phyloP scores from a whole-genome alignment of 2,888 invertebrate genomes.

The Hipparchia semele region DNA sequence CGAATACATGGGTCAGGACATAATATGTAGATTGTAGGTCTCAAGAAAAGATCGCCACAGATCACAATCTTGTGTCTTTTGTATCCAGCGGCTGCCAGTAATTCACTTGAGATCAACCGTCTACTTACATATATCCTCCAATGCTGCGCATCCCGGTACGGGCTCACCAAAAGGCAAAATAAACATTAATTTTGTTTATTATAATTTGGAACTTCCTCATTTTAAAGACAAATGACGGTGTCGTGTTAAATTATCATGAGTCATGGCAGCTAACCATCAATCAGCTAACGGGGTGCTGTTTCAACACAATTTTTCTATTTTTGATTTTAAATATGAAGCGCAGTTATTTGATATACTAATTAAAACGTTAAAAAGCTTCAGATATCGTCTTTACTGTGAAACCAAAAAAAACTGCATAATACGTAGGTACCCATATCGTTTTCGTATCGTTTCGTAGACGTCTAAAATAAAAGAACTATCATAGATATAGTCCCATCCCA shows the following conservation, averaged over 20 bases:
- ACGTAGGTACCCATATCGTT: not conserved
- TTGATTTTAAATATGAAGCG: constrained; percentile 3
- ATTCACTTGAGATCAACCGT: too few species aligned
- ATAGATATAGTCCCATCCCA: not conserved
- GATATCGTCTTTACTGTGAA: not conserved
- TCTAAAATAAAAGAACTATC: not conserved
- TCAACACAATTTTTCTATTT: constrained; percentile 1
- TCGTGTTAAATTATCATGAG: not conserved
- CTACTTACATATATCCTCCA: too few species aligned
- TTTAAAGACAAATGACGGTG: not conserved
- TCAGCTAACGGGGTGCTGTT: not conserved
- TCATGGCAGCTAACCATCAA: too few species aligned
- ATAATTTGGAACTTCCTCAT: constrained; percentile 2
- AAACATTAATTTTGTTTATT: not conserved
- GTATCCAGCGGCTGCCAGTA: too few species aligned
- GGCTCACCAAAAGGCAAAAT: not conserved
- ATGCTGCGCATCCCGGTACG: not conserved
- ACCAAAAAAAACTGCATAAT: not conserved
- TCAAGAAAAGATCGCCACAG: too few species aligned
- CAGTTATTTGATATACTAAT: not conserved
- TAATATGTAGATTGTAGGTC: too few species aligned
- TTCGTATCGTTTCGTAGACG: not conserved
- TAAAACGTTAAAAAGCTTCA: not conserved
- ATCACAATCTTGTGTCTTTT: not conserved
- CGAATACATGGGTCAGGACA: too few species aligned